Evolutionary conservation across 2,888 invertebrate genomes (phyloP).

Genomic region (Gryllus longicercus): DNA sequence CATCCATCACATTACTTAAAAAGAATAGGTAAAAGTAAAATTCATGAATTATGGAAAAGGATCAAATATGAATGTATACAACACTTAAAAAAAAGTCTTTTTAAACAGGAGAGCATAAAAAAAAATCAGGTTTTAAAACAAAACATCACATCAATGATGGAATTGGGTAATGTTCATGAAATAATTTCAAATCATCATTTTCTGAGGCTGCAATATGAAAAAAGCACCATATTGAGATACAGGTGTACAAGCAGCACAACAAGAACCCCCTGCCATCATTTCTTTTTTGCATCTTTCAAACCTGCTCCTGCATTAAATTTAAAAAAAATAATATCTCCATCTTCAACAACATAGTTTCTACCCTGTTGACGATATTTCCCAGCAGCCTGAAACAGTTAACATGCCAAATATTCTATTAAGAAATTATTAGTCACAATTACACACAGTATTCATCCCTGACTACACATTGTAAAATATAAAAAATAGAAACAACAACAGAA

Average conservation of each 20-base stretch:
- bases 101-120: too few relatives aligned
- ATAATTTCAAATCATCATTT: background rate
- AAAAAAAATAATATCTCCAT: conserved; percentile 98
- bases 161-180: too few relatives aligned
- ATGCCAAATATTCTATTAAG: background rate
- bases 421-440: background rate
- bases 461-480: background rate
- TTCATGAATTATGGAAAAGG: background rate
- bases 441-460: too few relatives aligned
- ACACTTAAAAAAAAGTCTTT: too few relatives aligned
- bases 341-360: conserved; percentile 93
- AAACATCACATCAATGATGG: too few relatives aligned
- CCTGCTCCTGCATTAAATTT: conserved; percentile 99
- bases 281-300: conserved; percentile 85
- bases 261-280: conserved; percentile 57
- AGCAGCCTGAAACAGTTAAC: conserved; percentile 61
- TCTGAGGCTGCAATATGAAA: background rate
- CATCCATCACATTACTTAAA: too few relatives aligned
- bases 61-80: too few relatives aligned
- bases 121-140: too few relatives aligned
- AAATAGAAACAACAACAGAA: background rate
- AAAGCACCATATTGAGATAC: conserved; percentile 50
- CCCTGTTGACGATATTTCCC: conserved; percentile 99
- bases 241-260: conserved; percentile 48
- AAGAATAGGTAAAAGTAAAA: conserved; percentile 3